Conservation (phyloP, 2,113 vertebrate genomes). For the Pipra filicauda region DNA sequence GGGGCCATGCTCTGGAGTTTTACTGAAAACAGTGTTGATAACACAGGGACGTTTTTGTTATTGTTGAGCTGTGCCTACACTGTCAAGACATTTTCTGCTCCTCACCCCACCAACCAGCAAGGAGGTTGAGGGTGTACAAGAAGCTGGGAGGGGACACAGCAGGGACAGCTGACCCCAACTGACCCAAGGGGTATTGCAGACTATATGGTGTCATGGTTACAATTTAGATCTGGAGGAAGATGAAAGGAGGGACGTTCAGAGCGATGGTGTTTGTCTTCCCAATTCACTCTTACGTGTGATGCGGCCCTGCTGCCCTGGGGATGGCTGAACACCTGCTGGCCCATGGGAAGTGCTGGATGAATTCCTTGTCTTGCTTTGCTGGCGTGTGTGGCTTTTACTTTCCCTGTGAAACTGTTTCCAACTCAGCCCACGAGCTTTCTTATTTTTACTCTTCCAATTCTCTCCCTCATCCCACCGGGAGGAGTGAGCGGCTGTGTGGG, state of each 20-base stretch:
- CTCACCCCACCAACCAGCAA: neutral
- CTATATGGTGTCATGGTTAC: neutral
- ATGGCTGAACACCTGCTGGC: neutral
- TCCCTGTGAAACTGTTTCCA: neutral
- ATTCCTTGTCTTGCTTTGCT: neutral
- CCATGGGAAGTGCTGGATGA: neutral
- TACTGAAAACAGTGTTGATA: neutral
- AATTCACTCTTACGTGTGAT: no score
- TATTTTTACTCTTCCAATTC: neutral
- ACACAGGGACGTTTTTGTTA: neutral
- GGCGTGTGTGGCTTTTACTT: neutral
- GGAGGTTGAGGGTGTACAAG: neutral
- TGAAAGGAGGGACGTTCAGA: neutral
- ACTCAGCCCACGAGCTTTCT: neutral
- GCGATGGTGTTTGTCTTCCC: neutral
- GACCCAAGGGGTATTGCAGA: neutral
- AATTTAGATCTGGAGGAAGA: neutral
- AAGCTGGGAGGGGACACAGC: neutral
- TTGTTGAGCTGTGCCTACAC: neutral
- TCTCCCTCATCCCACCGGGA: neutral
- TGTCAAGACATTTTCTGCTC: neutral
- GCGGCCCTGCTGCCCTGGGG: neutral
- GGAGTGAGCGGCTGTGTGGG: neutral
- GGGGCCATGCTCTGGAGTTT: neutral
- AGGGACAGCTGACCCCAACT: neutral